phyloP scores from a whole-genome alignment of 2,113 vertebrate genomes.

The Pyrgilauda ruficollis region DNA sequence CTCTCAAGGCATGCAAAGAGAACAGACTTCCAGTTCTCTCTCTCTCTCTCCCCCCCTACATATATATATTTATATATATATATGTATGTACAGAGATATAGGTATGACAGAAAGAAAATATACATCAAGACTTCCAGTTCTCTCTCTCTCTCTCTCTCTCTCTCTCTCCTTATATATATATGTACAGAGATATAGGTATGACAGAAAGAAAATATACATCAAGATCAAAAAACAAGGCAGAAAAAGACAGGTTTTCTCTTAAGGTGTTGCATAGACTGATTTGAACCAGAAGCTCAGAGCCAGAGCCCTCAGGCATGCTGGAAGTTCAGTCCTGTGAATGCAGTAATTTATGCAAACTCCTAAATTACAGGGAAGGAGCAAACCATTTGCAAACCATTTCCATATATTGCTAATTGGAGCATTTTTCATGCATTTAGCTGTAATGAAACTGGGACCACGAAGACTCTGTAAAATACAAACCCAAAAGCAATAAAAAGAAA shows the following conservation, averaged over 20 bases:
- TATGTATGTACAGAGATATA: not conserved
- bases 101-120: not conserved
- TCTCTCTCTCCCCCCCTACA: no score
- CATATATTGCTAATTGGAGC: not conserved
- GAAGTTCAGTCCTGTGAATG: not conserved
- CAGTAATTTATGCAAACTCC: not conserved
- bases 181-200: not conserved
- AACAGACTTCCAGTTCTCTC: not conserved
- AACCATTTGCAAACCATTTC: not conserved
- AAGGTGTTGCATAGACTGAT: not conserved
- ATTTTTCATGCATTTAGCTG: not conserved
- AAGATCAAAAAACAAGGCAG: not conserved
- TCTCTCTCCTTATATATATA: no score
- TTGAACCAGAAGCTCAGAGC: not conserved
- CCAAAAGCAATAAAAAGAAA: not conserved
- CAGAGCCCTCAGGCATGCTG: not conserved
- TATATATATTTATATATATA: no score
- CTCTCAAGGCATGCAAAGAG: constrained; percentile 4
- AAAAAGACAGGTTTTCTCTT: not conserved
- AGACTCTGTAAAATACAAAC: not conserved
- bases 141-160: not conserved
- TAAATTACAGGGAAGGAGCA: not conserved
- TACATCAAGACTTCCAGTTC: not conserved
- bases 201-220: not conserved
- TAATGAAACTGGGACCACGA: not conserved